Percentiles rank a stretch among this genome's conserved stretches.
Evolutionary conservation across 2,113 vertebrate species (phyloP).

Genomic region (Arvicanthis niloticus): DNA sequence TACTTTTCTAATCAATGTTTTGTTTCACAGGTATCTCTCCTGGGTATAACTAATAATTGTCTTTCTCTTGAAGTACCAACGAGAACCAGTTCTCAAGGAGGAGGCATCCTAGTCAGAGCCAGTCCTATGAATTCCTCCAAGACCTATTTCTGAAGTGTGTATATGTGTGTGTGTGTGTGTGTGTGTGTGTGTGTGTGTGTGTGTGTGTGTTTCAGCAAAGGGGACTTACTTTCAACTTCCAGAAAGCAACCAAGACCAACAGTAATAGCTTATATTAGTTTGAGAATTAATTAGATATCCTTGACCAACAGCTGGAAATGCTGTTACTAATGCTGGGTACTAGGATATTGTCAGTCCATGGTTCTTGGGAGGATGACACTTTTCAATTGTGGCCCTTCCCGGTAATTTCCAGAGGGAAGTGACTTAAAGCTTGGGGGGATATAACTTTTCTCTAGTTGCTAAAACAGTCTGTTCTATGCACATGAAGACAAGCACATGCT

Average conservation of each 20-base stretch:
- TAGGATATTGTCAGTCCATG: not conserved
- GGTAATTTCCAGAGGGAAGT: not conserved
- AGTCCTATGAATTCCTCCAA: not conserved
- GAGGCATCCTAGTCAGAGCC: not conserved
- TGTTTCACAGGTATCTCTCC: not conserved
- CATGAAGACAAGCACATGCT: not conserved
- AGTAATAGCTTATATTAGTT: not conserved
- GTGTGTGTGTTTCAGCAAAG: not conserved
- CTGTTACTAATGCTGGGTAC: not conserved
- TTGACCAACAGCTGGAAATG: not conserved
- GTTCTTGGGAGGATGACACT: not conserved
- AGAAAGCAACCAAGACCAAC: not conserved
- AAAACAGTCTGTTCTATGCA: not conserved
- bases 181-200: too few relatives aligned
- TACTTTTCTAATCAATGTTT: not conserved
- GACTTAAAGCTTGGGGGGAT: not conserved
- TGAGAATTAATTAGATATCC: not conserved
- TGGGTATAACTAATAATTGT: not conserved
- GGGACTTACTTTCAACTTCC: not conserved
- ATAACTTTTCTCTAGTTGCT: not conserved
- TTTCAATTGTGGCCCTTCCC: not conserved
- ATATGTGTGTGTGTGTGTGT: accelerated
- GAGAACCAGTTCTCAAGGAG: not conserved
- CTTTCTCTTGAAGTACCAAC: not conserved
- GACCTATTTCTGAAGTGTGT: not conserved